These are phyloP conservation scores for Euzophera pinguis DNA, from an alignment of 2,888 invertebrate genomes.

Conservation along the genomic window DNA sequence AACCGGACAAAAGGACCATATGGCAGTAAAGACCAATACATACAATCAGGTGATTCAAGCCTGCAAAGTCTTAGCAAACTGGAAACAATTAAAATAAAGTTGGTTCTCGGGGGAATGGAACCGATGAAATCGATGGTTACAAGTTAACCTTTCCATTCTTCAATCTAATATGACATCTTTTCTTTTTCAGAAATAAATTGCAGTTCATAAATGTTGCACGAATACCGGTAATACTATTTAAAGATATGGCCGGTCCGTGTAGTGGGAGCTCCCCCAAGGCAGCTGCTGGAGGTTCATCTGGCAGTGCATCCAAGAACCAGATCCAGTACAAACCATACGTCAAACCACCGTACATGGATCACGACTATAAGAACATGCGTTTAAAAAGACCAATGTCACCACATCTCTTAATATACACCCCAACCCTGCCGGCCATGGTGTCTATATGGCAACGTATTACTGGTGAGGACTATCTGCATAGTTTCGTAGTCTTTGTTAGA, in stretches of 20 bases:
- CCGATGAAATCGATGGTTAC: too few relatives aligned
- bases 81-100: too few relatives aligned
- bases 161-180: neutral
- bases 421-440: slow-evolving; percentile 86
- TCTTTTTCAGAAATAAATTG: neutral
- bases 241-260: neutral
- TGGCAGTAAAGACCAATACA: too few relatives aligned
- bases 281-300: neutral
- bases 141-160: neutral
- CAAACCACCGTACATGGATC: slow-evolving; percentile 52
- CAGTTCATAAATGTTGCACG: neutral
- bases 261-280: neutral
- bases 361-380: slow-evolving; percentile 85
- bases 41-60: too few relatives aligned
- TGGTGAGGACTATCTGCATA: slow-evolving; percentile 45
- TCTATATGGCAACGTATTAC: slow-evolving; percentile 92
- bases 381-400: slow-evolving; percentile 91
- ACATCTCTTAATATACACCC: slow-evolving; percentile 88
- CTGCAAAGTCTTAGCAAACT: too few relatives aligned
- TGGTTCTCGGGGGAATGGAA: too few relatives aligned
- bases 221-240: neutral
- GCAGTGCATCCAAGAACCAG: slow-evolving; percentile 20
- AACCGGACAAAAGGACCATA: too few relatives aligned
- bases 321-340: slow-evolving; percentile 43
- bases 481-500: neutral